Evolutionary conservation across 1,140 invertebrate species (phyloP).

Genomic region (Belonocnema kinseyi): DNA sequence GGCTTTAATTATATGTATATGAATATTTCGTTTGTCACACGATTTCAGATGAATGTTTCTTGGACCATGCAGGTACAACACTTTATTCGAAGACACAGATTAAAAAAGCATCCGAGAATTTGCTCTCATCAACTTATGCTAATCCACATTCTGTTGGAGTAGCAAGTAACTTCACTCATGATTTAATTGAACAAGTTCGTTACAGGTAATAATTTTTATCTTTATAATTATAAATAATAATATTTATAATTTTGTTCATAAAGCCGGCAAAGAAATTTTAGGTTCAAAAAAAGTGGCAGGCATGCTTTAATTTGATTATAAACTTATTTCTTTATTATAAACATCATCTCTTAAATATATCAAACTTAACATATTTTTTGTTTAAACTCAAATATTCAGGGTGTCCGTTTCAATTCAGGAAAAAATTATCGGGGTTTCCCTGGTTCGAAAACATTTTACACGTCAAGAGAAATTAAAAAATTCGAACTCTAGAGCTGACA

Average conservation of each 20-base stretch:
- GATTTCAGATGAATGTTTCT: constrained; percentile 84
- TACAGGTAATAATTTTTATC: constrained; percentile 78
- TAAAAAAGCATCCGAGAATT: constrained; percentile 79
- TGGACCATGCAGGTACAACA: constrained; percentile 94
- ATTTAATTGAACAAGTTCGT: constrained; percentile 88
- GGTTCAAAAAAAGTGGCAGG: neutral
- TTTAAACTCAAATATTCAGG: too few relatives aligned
- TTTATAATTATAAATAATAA: too few relatives aligned
- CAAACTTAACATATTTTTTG: too few relatives aligned
- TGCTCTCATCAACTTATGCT: constrained; percentile 84
- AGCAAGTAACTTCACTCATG: constrained; percentile 84
- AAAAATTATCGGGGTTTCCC: too few relatives aligned
- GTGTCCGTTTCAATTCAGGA: too few relatives aligned
- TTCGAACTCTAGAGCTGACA: too few relatives aligned
- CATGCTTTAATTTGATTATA: too few relatives aligned
- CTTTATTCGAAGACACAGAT: constrained; percentile 88
- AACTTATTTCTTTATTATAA: too few relatives aligned
- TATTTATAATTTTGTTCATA: constrained; percentile 2
- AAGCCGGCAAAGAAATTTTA: neutral
- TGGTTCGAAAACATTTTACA: too few relatives aligned
- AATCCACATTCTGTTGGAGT: constrained; percentile 89
- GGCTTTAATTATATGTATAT: too few relatives aligned
- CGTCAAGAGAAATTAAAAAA: too few relatives aligned
- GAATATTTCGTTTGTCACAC: constrained; percentile 28
- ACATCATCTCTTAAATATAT: too few relatives aligned